Base-by-base conservation (phyloP, 2,113 vertebrate species). In the Carassius auratus region DNA sequence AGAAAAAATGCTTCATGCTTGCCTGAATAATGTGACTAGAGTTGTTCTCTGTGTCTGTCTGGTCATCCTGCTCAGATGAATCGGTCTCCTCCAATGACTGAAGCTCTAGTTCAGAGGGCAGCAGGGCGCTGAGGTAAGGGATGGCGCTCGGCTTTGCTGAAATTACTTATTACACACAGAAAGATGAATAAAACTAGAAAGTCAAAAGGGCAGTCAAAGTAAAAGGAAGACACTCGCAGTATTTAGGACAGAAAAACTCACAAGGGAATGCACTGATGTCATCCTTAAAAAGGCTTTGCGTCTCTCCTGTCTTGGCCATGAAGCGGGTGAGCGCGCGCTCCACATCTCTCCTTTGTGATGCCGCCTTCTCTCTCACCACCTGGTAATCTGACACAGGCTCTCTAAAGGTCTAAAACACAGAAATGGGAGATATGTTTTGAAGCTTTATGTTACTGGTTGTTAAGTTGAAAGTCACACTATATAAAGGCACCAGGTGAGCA, bases 291-390 rank as follows among this genome's bases (percentile, higher is more conserved):
- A 99, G 96, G 82, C 96, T 98, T 91, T 99, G 96, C 0, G 98
- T 99, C 89, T 99, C 97, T 42, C 98, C 98, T 0, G 98, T 99
- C 91, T 99, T 99, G 84, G 98, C 98, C 97, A 99, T 99, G 91
- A 99, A 99, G 1, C 98, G 96, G 0, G 98, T 99, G 42, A 99
- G 97, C 0, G 98, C 98, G 36, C 98, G 95, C 19, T 99, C 98
- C 73, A 99, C 98, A 0, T 99, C 98, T 0, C 98, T 93, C 68
- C 97, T 94, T 82, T 99, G 98, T 0, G 96, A 97, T 0, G 98
- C 98, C 0, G 98, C 98, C 88, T 98, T 99, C 84, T 99, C 98
- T 87, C 98, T 91, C 36, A 99, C 94, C 50, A 99, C 96, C 26
- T 99, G 98, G 88, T 99, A 99, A 84, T 99, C 97, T 0, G 95